These are phyloP conservation scores for Marisa cornuarietis DNA, from an alignment of 1,140 invertebrate species.

Conservation along the genomic window DNA sequence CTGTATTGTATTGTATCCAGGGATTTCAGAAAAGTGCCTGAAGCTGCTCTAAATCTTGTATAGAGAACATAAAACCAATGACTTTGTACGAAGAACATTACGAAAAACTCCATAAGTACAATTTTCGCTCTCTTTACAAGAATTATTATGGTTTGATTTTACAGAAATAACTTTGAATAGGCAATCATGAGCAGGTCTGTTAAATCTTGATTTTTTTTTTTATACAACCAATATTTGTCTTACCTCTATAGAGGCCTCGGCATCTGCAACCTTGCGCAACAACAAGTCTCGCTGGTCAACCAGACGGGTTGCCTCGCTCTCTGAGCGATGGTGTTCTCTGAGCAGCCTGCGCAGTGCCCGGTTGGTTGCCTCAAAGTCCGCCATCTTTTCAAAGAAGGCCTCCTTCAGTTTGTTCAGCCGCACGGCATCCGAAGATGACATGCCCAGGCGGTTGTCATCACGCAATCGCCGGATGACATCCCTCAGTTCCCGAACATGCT, in stretches of 20 bases:
- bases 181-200: too few relatives aligned
- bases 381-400: conserved; percentile 57
- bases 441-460: conserved; percentile 46
- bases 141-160: too few relatives aligned
- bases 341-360: conserved; percentile 55
- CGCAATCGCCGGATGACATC: conserved; percentile 50
- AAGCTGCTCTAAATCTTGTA: too few relatives aligned
- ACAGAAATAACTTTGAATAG: too few relatives aligned
- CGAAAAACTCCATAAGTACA: too few relatives aligned
- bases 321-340: conserved; percentile 59
- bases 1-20: too few relatives aligned
- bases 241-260: conserved; percentile 58
- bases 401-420: conserved; percentile 59
- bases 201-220: too few relatives aligned
- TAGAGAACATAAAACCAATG: too few relatives aligned
- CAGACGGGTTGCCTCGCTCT: conserved; percentile 51
- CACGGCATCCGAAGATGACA: conserved; percentile 46
- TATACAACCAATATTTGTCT: not conserved
- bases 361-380: conserved; percentile 63
- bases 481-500: conserved; percentile 52
- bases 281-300: conserved; percentile 59
- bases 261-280: conserved; percentile 55
- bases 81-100: too few relatives aligned
- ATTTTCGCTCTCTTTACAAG: too few relatives aligned
- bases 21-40: too few relatives aligned